A percentile compares a stretch with the other conserved stretches of the same genome.
Conservation (phyloP, 2,888 invertebrate genomes). For the Aporophyla lueneburgensis region DNA sequence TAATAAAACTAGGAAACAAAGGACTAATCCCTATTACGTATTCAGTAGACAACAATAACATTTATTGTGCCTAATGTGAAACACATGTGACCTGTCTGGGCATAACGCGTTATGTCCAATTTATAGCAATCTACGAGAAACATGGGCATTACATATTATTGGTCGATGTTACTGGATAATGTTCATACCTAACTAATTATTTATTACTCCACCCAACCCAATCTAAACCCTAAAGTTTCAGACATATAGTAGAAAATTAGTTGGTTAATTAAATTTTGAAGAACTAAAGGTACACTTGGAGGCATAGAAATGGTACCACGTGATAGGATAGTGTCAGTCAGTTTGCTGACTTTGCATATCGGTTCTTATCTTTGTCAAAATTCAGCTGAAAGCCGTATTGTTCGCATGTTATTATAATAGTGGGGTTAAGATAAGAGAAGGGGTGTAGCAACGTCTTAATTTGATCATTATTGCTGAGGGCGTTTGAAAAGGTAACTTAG, state of each 20-base stretch:
- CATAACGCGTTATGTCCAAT: constrained; percentile 56
- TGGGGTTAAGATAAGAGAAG: constrained; percentile 53
- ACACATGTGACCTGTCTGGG: constrained; percentile 56
- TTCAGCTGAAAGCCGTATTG: constrained; percentile 52
- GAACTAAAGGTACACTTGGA: constrained; percentile 27
- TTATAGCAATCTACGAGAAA: constrained; percentile 56
- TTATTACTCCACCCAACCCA: background rate
- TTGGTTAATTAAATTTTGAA: constrained; percentile 6
- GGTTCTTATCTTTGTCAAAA: constrained; percentile 60
- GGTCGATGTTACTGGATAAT: constrained; percentile 42
- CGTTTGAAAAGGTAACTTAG: constrained; percentile 30
- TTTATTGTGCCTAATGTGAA: constrained; percentile 55
- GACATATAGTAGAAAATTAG: background rate
- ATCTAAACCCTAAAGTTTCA: constrained; percentile 9
- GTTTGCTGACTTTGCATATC: constrained; percentile 57
- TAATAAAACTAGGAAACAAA: constrained; percentile 52
- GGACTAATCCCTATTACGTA: constrained; percentile 52
- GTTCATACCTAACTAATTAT: constrained; percentile 36
- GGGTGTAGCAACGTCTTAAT: constrained; percentile 46
- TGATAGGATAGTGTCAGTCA: constrained; percentile 55
- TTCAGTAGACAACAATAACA: constrained; percentile 57
- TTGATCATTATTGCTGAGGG: constrained; percentile 31
- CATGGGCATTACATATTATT: constrained; percentile 58
- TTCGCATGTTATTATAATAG: constrained; percentile 60
- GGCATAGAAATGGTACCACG: constrained; percentile 37